phyloP scores from a whole-genome alignment of 2,888 invertebrate genomes.

The Xestia rhomboidea region DNA sequence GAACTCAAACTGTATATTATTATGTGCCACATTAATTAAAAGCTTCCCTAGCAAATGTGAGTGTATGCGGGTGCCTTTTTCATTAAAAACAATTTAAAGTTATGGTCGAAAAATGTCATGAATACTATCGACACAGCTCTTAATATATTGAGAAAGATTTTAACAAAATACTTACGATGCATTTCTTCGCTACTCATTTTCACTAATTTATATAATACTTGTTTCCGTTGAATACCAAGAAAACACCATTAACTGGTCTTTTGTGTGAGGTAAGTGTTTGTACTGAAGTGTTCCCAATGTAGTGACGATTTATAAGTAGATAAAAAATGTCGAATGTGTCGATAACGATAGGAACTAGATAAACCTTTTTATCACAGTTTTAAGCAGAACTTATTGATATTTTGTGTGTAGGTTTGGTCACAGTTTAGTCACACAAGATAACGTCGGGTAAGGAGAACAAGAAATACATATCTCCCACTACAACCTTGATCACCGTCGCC shows the following conservation, averaged over 20 bases:
- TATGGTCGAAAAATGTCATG: background rate
- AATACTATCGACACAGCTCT: background rate
- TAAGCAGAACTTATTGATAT: conserved; percentile 38
- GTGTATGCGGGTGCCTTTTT: background rate
- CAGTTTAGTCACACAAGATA: background rate
- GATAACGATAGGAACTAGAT: conserved; percentile 40
- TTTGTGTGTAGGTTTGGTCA: conserved; percentile 12
- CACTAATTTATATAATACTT: conserved; percentile 10
- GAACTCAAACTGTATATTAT: background rate
- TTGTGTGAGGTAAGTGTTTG: conserved; percentile 11
- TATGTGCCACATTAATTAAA: background rate
- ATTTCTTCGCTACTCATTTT: conserved; percentile 42
- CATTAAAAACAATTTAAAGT: background rate
- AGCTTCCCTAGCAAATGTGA: background rate
- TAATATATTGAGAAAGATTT: background rate
- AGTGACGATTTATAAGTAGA: conserved; percentile 37
- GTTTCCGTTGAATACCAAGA: conserved; percentile 24
- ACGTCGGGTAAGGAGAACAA: background rate
- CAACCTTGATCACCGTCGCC: background rate
- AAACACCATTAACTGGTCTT: conserved; percentile 23
- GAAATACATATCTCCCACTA: background rate
- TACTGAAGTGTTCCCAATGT: conserved; percentile 35
- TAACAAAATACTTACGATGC: conserved; percentile 31
- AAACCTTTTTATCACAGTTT: conserved; percentile 42
- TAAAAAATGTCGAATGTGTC: conserved; percentile 27